Conservation (phyloP, 2,113 vertebrate genomes). For the Tylochromis polylepis region DNA sequence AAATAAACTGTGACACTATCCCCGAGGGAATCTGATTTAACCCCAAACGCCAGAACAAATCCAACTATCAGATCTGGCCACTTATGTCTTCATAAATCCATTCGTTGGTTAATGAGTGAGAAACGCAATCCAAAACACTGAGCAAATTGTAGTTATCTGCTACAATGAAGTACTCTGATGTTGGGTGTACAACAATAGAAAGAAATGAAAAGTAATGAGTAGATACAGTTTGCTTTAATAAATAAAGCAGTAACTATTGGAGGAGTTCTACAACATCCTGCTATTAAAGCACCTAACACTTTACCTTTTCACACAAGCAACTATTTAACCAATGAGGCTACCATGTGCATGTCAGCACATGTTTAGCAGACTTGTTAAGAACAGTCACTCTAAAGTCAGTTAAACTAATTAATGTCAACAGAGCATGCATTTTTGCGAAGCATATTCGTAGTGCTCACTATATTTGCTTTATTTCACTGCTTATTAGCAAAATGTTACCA, state of each 20-base stretch:
- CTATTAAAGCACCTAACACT: background rate
- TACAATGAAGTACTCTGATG: background rate
- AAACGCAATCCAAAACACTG: background rate
- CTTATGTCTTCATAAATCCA: slow-evolving; percentile 5
- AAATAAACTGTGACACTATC: slow-evolving; percentile 27
- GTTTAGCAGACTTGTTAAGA: background rate
- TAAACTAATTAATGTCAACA: background rate
- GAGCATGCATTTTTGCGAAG: background rate
- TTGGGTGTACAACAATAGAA: background rate
- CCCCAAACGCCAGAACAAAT: slow-evolving; percentile 37
- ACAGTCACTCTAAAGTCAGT: background rate
- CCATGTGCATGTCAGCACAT: background rate
- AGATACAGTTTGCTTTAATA: slow-evolving; percentile 16
- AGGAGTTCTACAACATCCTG: slow-evolving; percentile 10
- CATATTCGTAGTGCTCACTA: background rate
- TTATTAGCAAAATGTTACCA: background rate
- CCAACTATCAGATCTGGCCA: slow-evolving; percentile 17
- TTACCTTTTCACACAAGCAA: background rate
- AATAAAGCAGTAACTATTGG: background rate
- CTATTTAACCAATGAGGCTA: background rate
- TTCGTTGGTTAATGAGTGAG: background rate
- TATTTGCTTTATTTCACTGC: background rate
- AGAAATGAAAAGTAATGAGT: background rate
- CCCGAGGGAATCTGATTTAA: slow-evolving; percentile 19
- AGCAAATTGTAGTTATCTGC: background rate